Evolutionary conservation across 2,888 invertebrate species (phyloP), one percentile per base, ranked within the genome.

Genomic region (Mechanitis mazaeus): DNA sequence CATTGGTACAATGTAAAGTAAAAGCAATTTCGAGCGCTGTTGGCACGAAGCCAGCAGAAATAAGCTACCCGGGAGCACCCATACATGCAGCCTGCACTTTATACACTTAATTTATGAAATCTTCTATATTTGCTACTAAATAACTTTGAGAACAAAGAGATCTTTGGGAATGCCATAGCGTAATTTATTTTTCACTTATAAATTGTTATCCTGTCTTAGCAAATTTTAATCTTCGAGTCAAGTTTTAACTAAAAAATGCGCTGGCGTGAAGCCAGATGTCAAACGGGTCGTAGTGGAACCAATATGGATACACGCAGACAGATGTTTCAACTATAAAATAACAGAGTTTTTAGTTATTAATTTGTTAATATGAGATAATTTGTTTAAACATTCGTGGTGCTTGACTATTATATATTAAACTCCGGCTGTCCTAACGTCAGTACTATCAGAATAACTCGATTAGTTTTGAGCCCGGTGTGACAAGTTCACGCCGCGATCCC

Each of bases 21-120:
- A 83, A 87, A 87, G 85, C 87, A 87, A 88, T 87, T 85, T 83
- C 80, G 76, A 80, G 79, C 79, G 72, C 77, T 76, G 76, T 80
- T 89, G 89, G 89, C 89, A 79, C 69, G 69, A 73, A 75, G 83
- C 89, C 89, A 88, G 84, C 76, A 75, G 86, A 83, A 87, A 87
- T 87, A 86, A 86, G 87, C 88, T 85, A 73, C 83, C 81, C 77
- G 79, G 74, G 74, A 80, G 78, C 75, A 76, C 80, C 78, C 77
- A 78, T 83, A 85, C 80, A 81, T 80, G 77, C 76, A 79, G 76
- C 75, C 76, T 80, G 75, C 74, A 75, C 75, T 74, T 75, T 75
- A 75, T 72, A 75, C 74, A 77, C 76, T 78, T 79, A 80, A 80
- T 78, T 73, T 74, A 70, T 72, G 70, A 67, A 72, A 68, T 68